Evolutionary conservation across 2,113 vertebrate genomes (phyloP).

Genomic region (Megaleporinus macrocephalus): DNA sequence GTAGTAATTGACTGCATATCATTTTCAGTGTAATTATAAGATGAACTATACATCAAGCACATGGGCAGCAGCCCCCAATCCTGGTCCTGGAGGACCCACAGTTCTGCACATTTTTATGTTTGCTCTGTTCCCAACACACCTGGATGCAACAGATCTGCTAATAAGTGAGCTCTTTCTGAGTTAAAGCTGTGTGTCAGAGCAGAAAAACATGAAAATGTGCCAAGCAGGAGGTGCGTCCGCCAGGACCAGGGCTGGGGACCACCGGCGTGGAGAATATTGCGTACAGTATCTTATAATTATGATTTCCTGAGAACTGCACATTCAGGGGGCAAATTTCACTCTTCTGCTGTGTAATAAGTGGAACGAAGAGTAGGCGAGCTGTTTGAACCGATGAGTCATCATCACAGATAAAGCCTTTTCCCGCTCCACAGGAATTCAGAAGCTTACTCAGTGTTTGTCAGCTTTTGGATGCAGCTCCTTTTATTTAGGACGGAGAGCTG

Average conservation of each 20-base stretch:
- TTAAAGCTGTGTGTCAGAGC: no score
- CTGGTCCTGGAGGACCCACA: no score
- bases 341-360: neutral
- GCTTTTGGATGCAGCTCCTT: neutral
- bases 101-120: no score
- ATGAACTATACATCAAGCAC: neutral
- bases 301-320: neutral
- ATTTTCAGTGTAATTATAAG: neutral
- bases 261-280: neutral
- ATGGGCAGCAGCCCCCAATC: no score
- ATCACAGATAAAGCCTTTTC: neutral
- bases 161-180: no score
- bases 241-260: no score
- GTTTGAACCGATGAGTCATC: conserved; percentile 3
- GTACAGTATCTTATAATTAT: neutral
- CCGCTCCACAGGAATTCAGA: neutral
- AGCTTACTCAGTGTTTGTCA: neutral
- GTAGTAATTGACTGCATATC: no score
- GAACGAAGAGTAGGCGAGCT: conserved; percentile 13
- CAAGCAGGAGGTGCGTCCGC: no score
- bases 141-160: no score
- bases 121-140: no score
- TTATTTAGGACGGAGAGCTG: neutral
- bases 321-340: neutral
- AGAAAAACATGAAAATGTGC: no score